Evolutionary conservation across 2,888 invertebrate genomes (phyloP).

Genomic region (Sepioteuthis lessoniana): DNA sequence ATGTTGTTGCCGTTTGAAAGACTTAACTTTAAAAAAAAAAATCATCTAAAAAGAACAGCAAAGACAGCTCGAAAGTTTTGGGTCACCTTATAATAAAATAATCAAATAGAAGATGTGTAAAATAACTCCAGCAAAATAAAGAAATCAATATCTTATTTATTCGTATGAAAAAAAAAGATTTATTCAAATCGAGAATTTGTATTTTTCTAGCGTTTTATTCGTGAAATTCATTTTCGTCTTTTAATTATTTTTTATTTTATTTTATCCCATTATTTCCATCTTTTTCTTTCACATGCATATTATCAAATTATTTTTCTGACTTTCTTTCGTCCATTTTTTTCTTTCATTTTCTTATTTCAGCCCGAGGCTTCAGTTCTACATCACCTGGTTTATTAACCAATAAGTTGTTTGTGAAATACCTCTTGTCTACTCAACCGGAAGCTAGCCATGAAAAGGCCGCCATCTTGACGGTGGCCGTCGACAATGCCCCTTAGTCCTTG

Average conservation of each 20-base stretch:
- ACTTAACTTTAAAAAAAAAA: too few species aligned
- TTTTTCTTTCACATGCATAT: not conserved
- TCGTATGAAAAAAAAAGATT: not conserved
- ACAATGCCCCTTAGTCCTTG: too few species aligned
- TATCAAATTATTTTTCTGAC: not conserved
- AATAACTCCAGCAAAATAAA: not conserved
- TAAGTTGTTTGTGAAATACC: conserved; percentile 25
- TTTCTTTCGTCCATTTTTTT: not conserved
- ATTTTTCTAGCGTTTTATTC: not conserved
- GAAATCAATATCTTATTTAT: not conserved
- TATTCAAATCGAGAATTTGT: not conserved
- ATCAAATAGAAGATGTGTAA: not conserved
- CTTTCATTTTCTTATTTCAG: not conserved
- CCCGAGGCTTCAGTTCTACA: not conserved
- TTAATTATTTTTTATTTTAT: not conserved
- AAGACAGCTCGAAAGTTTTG: too few species aligned
- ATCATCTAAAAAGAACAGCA: too few species aligned
- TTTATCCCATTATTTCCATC: not conserved
- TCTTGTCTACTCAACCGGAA: not conserved
- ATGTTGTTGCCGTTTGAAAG: too few species aligned
- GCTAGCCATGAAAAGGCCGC: not conserved
- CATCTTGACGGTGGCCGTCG: not conserved
- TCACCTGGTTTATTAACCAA: not conserved
- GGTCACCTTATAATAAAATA: too few species aligned
- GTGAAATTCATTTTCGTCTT: not conserved